Evolutionary conservation across 2,888 invertebrate species (phyloP).

Genomic region (Drosophila lacicola): DNA sequence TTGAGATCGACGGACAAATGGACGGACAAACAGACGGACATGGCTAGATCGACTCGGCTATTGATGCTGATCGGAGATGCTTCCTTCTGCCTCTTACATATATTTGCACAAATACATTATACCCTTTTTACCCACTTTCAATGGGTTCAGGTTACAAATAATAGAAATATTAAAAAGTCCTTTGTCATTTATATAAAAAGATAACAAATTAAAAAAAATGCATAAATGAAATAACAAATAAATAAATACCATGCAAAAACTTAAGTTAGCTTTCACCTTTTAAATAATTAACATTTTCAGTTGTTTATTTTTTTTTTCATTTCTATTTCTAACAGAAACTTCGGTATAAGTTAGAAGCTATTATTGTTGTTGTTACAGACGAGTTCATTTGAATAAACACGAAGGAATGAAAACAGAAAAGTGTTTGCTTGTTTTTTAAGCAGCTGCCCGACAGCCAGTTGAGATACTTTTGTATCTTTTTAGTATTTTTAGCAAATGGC

Average conservation of each 20-base stretch:
- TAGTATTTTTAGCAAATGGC: conserved; percentile 38
- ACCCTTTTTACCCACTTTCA: too few species aligned
- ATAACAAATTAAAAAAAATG: background rate
- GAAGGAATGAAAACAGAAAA: conserved; percentile 19
- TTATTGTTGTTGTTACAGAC: conserved; percentile 22
- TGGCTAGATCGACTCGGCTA: too few species aligned
- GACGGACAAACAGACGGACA: too few species aligned
- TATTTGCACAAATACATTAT: too few species aligned
- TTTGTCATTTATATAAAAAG: background rate
- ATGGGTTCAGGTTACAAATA: too few species aligned
- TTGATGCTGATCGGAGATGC: too few species aligned
- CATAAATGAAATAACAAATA: background rate
- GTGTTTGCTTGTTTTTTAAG: conserved; percentile 33
- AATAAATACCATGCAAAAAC: background rate
- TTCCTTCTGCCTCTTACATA: too few species aligned
- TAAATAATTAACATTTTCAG: conserved; percentile 29
- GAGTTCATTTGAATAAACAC: conserved; percentile 53
- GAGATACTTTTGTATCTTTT: conserved; percentile 50
- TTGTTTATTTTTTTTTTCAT: background rate
- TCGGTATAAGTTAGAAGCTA: background rate
- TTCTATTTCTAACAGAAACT: background rate
- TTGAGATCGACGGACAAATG: too few species aligned
- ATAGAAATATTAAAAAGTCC: background rate
- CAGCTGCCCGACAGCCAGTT: conserved; percentile 43
- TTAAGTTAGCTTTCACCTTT: conserved; percentile 2